Percentiles rank a stretch among this genome's conserved stretches.
Evolutionary conservation across 2,113 vertebrate genomes (phyloP).

Genomic region (Pangasianodon gigas): DNA sequence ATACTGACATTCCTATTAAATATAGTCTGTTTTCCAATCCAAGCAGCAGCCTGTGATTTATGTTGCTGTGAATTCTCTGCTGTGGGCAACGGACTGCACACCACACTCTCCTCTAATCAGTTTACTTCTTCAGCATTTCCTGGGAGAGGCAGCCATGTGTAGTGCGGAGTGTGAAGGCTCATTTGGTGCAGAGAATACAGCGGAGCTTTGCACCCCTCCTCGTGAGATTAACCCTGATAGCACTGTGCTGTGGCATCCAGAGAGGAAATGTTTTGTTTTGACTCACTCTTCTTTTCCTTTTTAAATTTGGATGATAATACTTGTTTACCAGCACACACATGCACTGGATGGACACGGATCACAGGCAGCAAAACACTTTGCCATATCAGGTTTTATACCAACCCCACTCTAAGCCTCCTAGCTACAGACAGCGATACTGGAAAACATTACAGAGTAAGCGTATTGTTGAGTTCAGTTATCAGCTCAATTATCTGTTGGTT

Average conservation of each 20-base stretch:
- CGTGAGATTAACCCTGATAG: conserved; percentile 48
- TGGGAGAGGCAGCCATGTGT: conserved; percentile 56
- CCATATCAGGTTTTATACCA: conserved; percentile 42
- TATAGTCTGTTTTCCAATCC: conserved; percentile 17
- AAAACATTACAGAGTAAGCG: conserved; percentile 7
- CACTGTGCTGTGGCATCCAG: conserved; percentile 59
- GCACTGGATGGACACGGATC: conserved; percentile 58
- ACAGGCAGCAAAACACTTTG: conserved; percentile 48
- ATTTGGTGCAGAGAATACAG: conserved; percentile 65
- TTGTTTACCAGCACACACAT: conserved; percentile 62
- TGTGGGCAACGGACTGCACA: conserved; percentile 29
- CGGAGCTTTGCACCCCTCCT: conserved; percentile 36
- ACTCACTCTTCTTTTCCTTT: conserved; percentile 56
- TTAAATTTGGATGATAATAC: conserved; percentile 58
- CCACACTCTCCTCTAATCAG: conserved; percentile 49
- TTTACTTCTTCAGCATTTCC: conserved; percentile 55
- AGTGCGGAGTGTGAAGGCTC: conserved; percentile 55
- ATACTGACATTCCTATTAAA: neutral
- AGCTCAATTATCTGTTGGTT: conserved; percentile 5
- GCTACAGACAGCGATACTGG: neutral
- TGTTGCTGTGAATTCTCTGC: conserved; percentile 48
- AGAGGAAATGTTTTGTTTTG: conserved; percentile 70
- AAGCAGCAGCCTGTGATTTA: conserved; percentile 36
- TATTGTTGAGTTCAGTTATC: conserved; percentile 12
- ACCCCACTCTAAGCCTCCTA: conserved; percentile 19